Conservation (phyloP, 2,888 invertebrate genomes). For the Bruchidius siliquastri region DNA sequence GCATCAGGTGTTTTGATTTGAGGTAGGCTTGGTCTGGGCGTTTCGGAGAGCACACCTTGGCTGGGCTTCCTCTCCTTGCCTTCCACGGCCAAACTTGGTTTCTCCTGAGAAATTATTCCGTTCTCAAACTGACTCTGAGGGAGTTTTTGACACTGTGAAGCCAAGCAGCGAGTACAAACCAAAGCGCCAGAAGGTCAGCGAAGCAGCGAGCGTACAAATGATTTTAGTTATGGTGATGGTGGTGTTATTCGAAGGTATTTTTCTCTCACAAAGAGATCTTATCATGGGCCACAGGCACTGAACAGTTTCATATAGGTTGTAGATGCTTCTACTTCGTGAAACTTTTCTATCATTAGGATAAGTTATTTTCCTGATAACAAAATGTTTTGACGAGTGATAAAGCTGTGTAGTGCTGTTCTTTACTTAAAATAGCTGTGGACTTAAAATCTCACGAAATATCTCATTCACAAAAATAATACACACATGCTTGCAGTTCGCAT, state of each 20-base stretch:
- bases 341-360: too few species aligned
- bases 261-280: too few species aligned
- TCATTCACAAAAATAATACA: too few species aligned
- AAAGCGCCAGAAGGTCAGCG: conserved; percentile 1
- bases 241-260: background rate
- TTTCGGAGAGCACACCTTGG: conserved; percentile 24
- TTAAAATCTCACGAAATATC: too few species aligned
- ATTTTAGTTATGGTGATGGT: background rate
- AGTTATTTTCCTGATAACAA: too few species aligned
- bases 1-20: conserved; percentile 71
- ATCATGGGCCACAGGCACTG: too few species aligned
- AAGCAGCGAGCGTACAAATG: background rate
- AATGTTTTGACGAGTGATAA: too few species aligned
- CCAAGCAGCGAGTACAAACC: conserved; percentile 7
- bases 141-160: background rate
- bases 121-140: conserved; percentile 5
- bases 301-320: too few species aligned
- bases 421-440: too few species aligned
- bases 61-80: conserved; percentile 24
- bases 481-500: too few species aligned
- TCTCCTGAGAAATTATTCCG: conserved; percentile 29
- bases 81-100: conserved; percentile 33
- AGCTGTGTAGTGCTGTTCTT: too few species aligned
- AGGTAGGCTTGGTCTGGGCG: conserved; percentile 49
- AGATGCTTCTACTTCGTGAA: too few species aligned